Evolutionary conservation across 2,113 vertebrate species (phyloP), one percentile per base, ranked within the genome.

Genomic region (Cyanoderma ruficeps): DNA sequence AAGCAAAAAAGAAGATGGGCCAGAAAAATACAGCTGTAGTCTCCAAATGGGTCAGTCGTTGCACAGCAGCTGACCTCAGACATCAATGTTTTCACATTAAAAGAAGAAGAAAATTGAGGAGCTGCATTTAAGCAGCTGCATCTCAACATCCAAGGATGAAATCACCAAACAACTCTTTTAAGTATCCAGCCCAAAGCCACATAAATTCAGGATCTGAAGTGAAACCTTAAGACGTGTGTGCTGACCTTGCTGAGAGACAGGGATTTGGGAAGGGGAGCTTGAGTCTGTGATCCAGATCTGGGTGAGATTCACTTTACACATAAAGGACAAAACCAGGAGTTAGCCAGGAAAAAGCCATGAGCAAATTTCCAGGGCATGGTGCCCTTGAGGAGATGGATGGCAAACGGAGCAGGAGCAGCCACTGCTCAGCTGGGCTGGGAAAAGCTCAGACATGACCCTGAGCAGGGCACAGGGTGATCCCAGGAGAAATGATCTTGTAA

Each of bases 391-490:
- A 57, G 47, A 30, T 7, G 41, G 60, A 30, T 24, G 35, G 19
- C 6, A 64, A 68, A 60, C 0, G 1, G 57, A 44, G 37, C 0
- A 0, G 41, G 37, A 52, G 70, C 82, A 85, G 87, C 44, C 23
- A 5, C 49, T 56, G 65, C 70, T 83, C 44, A 4, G 33, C 31
- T 72, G 84, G 47, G 49, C 15, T 83, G 80, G 71, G 56, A 31
- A 23, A 23, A 49, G 59, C 71, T 30, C 39, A 7, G 59, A 14
- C 44, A 13, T 15, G 55, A 16, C 31, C 60, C 63, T 71, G n/a
- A 64, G 52, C 59, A 41, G 75, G 49, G 30, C 89, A 56, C 64
- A 4, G 5, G 13, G 63, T 27, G 68, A 49, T n/a, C 59, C 68
- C 79, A 47, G 33, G 19, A 57, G 76, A 25, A 70, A 33, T 8